phyloP scores from a whole-genome alignment of 1,140 invertebrate species.

The Drosophila funebris region DNA sequence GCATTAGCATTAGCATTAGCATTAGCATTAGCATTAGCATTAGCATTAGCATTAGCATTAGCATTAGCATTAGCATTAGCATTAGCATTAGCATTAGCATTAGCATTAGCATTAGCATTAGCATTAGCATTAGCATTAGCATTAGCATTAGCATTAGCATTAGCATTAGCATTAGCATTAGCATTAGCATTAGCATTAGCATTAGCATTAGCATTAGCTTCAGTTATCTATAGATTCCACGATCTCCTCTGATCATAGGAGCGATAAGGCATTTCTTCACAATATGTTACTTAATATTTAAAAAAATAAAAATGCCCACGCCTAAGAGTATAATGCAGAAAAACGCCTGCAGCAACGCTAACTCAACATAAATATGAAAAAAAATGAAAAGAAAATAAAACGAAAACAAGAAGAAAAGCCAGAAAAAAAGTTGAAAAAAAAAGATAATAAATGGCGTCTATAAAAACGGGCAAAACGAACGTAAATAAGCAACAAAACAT shows the following conservation, averaged over 20 bases:
- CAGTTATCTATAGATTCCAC: no score
- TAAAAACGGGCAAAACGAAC: conserved; percentile 64
- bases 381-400: conserved; percentile 10
- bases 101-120: neutral
- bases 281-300: neutral
- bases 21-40: neutral
- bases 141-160: neutral
- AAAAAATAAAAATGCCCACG: neutral
- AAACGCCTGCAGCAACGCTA: conserved; percentile 7
- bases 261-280: neutral
- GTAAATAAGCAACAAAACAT: conserved; percentile 63
- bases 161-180: no score
- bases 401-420: conserved; percentile 10
- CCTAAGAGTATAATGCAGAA: conserved; percentile 19
- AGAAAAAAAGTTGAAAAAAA: neutral
- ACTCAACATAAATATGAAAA: conserved; percentile 33
- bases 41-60: neutral
- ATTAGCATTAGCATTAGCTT: no score
- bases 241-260: no score
- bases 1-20: neutral
- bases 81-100: neutral
- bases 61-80: neutral
- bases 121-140: neutral
- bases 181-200: no score
- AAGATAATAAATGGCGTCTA: conserved; percentile 71